Evolutionary conservation across 92 coral and sea anemone species (phyloP).

Genomic region (Umimayanthus kanabou): DNA sequence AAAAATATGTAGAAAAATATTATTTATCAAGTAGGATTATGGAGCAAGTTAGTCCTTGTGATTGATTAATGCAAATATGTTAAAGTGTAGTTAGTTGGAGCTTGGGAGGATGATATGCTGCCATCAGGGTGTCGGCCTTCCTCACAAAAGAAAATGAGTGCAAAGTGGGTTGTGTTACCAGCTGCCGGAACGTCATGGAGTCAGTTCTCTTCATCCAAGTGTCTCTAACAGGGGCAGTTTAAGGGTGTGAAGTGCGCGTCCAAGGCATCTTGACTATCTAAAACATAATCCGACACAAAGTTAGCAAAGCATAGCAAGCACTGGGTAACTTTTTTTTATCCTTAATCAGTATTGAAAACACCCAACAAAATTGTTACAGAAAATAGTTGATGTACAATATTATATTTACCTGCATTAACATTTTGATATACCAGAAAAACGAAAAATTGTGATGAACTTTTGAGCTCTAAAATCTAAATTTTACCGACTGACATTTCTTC

Average conservation of each 20-base stretch:
- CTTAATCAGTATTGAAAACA: neutral
- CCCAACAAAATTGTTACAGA: neutral
- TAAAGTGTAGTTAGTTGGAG: neutral
- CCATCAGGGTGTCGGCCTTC: neutral
- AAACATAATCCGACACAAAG: neutral
- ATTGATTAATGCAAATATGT: neutral
- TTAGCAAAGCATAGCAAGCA: constrained; percentile 2
- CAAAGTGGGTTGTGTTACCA: constrained; percentile 5
- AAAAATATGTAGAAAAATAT: neutral
- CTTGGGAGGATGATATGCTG: no score
- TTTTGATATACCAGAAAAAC: neutral
- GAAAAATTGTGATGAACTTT: neutral
- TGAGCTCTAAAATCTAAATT: neutral
- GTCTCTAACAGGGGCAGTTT: constrained; percentile 36
- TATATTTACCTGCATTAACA: neutral
- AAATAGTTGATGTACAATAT: no score
- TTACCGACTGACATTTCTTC: neutral
- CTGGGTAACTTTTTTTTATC: neutral
- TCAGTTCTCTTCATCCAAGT: neutral
- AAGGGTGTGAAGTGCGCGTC: constrained; percentile 42
- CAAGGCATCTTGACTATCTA: constrained; percentile 38
- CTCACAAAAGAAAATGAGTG: constrained; percentile 1
- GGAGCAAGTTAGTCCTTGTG: neutral
- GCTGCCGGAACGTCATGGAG: constrained; percentile 32
- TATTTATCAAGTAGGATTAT: neutral